Percentiles rank a stretch among this genome's conserved stretches.
Evolutionary conservation across 37 sponge, comb jelly and placozoan species (phyloP).

Genomic region (Aplysina aerophoba): DNA sequence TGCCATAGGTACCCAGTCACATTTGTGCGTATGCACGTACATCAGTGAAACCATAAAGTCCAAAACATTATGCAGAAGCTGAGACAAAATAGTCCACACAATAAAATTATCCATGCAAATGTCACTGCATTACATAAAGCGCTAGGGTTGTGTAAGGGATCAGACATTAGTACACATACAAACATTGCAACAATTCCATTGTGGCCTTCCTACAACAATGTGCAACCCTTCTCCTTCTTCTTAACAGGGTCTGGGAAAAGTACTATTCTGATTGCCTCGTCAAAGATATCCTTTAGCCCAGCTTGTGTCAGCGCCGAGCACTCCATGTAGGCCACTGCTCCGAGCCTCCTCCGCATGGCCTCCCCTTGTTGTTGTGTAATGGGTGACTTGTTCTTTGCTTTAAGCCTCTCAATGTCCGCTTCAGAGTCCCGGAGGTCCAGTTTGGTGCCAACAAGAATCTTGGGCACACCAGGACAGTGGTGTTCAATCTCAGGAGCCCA

Average conservation of each 20-base stretch:
- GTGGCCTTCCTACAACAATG: no score
- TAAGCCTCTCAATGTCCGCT: constrained; percentile 68
- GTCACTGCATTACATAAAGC: no score
- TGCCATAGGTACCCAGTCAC: no score
- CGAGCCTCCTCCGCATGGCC: constrained; percentile 76
- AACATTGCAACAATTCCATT: no score
- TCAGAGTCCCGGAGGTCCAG: constrained; percentile 81
- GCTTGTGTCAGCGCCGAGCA: constrained; percentile 89
- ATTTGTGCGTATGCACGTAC: no score
- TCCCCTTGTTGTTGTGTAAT: constrained; percentile 70
- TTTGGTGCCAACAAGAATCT: constrained; percentile 89
- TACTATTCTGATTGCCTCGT: constrained; percentile 90
- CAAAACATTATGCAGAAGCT: no score
- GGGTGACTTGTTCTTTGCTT: constrained; percentile 58
- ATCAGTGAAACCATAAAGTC: no score
- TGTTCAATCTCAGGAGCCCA: constrained; percentile 90
- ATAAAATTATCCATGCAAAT: no score
- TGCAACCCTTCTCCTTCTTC: no score
- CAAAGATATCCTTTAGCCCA: constrained; percentile 91
- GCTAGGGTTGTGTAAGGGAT: no score
- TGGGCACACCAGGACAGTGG: constrained; percentile 85
- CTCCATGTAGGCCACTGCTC: constrained; percentile 77
- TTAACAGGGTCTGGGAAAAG: constrained; percentile 30
- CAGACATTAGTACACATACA: no score
- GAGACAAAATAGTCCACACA: no score